These are phyloP conservation scores for Drosophila meridionalis DNA, from an alignment of 2,888 invertebrate genomes.

Conservation along the genomic window DNA sequence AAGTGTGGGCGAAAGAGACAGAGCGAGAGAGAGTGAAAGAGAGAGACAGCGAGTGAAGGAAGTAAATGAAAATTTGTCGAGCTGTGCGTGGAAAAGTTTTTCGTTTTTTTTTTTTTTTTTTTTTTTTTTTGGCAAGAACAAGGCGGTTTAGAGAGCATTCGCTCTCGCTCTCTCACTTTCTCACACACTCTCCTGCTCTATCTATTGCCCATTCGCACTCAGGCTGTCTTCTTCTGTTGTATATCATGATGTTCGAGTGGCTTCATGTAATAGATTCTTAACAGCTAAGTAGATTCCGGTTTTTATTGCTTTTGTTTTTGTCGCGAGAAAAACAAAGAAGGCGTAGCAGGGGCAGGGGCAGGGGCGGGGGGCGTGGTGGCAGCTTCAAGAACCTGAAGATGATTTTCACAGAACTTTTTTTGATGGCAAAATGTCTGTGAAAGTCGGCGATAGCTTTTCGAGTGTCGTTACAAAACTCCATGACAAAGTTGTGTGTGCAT, in stretches of 20 bases:
- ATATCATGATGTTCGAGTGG: conserved; percentile 45
- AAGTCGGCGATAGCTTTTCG: conserved; percentile 40
- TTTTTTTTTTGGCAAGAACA: conserved; percentile 12
- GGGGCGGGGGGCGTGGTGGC: neutral
- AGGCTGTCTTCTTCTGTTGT: neutral
- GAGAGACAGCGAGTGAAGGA: neutral
- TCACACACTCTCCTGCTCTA: neutral
- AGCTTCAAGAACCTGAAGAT: conserved; percentile 17
- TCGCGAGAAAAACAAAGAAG: conserved; percentile 50
- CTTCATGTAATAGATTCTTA: conserved; percentile 63
- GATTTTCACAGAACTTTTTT: conserved; percentile 42
- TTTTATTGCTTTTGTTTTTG: conserved; percentile 63
- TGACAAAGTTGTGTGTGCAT: conserved; percentile 45
- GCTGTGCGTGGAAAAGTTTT: conserved; percentile 27
- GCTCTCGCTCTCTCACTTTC: neutral
- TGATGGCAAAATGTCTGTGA: conserved; percentile 50
- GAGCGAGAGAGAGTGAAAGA: neutral
- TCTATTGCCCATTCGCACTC: neutral
- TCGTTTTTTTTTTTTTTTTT: neutral
- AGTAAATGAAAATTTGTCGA: conserved; percentile 36
- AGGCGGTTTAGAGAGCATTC: neutral
- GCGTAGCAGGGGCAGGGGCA: conserved; percentile 22
- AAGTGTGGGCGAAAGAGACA: neutral
- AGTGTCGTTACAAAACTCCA: conserved; percentile 55
- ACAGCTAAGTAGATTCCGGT: conserved; percentile 62